phyloP scores from a whole-genome alignment of 2,888 invertebrate genomes.

The Lasioglossum morio region DNA sequence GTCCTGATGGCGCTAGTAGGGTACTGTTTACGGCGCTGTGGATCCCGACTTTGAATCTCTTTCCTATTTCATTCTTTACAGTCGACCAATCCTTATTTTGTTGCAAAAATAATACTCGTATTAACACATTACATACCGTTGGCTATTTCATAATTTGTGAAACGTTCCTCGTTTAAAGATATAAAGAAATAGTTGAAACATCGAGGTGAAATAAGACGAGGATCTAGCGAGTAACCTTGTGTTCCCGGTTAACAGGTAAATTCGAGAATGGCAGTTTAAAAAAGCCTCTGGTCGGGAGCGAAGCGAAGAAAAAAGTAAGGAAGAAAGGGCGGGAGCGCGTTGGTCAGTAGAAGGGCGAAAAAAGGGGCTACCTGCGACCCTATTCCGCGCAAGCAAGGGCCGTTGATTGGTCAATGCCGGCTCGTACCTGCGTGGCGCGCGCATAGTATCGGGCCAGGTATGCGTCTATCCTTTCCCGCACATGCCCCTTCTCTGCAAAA shows the following conservation, averaged over 20 bases:
- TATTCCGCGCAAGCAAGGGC: slow-evolving; percentile 20
- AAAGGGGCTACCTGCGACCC: slow-evolving; percentile 35
- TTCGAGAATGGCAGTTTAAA: background rate
- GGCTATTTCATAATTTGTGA: too few relatives aligned
- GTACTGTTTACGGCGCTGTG: background rate
- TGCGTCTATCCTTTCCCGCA: slow-evolving; percentile 53
- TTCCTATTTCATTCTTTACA: background rate
- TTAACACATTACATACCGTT: too few relatives aligned
- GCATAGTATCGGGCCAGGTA: slow-evolving; percentile 50
- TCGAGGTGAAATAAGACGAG: too few relatives aligned
- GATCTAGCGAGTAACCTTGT: background rate
- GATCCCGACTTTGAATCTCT: background rate
- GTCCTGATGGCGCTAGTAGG: background rate
- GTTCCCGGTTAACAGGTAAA: background rate
- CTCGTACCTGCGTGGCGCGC: slow-evolving; percentile 44
- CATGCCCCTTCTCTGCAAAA: slow-evolving; percentile 59
- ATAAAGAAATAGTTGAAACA: too few relatives aligned
- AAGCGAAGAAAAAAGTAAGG: background rate
- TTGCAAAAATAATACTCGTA: too few relatives aligned
- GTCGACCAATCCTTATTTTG: background rate
- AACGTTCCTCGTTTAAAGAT: too few relatives aligned
- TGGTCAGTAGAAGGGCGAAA: slow-evolving; percentile 19
- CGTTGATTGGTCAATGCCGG: slow-evolving; percentile 51
- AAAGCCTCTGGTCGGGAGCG: background rate
- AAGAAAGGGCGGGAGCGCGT: background rate